phyloP scores from a whole-genome alignment of 2,888 invertebrate genomes.

The Norana najaformis region DNA sequence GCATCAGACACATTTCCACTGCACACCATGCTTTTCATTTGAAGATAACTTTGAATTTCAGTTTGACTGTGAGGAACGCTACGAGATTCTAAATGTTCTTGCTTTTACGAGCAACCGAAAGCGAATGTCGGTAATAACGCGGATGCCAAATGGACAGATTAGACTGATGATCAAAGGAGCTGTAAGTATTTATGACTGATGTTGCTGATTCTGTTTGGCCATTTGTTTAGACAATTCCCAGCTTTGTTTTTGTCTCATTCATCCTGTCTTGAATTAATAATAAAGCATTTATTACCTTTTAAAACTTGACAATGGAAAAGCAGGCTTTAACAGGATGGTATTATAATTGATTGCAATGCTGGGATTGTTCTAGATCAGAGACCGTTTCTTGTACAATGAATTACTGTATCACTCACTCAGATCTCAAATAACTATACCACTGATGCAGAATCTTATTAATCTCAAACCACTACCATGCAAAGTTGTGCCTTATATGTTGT shows the following conservation, averaged over 20 bases:
- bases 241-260: not conserved
- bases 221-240: not conserved
- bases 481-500: no score
- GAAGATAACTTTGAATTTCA: slow-evolving; percentile 47
- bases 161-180: slow-evolving; percentile 75
- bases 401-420: no score
- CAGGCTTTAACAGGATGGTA: no score
- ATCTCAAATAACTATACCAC: no score
- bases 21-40: not conserved
- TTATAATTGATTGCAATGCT: no score
- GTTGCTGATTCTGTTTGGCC: not conserved
- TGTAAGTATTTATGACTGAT: slow-evolving; percentile 63
- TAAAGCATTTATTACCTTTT: no score
- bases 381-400: no score
- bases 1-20: not conserved
- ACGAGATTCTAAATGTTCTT: slow-evolving; percentile 83
- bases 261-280: no score
- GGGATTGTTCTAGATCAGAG: no score
- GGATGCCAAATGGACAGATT: slow-evolving; percentile 75
- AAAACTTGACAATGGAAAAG: no score
- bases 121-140: slow-evolving; percentile 95
- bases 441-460: no score
- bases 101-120: slow-evolving; percentile 89
- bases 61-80: slow-evolving; percentile 71
- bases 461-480: no score